Base-by-base conservation (phyloP, 1,140 invertebrate species). In the Panulirus ornatus region DNA sequence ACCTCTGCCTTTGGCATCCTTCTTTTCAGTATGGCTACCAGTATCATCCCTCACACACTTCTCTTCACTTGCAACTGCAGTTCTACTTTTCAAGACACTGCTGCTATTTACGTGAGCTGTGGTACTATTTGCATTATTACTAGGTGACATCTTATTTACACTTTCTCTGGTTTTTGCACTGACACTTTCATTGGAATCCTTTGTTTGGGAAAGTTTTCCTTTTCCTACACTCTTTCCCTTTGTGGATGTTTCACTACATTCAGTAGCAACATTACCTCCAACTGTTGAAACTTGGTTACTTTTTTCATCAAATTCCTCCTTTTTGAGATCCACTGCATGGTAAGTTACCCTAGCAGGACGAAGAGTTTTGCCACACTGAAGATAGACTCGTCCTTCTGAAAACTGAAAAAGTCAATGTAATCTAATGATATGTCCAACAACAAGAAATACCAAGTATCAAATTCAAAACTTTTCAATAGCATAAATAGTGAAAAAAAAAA, bases 321-420 rank as follows among this genome's bases (percentile, higher is more conserved):
- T 47, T 16, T 79, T 47, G 5, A 27, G 11, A 14, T 42, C 19
- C 42, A 2, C 27, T 47, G 42, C 16, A 30, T 79, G 76, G 40
- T 85, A 85, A 30, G 83, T 85, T 30, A 85, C 83, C n/a, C 51
- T 85, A 8, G 83, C 83, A 16, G 70, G 83, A 2, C 83, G 83
- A 9, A 85, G 36, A 22, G 83, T 85, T 42, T 85, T 85, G 9
- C 83, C 83, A 47, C 83, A 85, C 70, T 85, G 83, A 14, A 85
- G 83, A 66, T 85, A 85, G 9, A 85, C 58, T 38, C 83, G 66
- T 5, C 83, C 83, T 36, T 85, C 83, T 54, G 83, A 85, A 51
- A 85, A 85, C 83, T 85, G n/a, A 19, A 84, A n/a, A 42, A n/a
- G 44, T n/a, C n/a, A n/a, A n/a, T n/a, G n/a, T n/a, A n/a, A n/a